Conservation (phyloP, 1,140 invertebrate species). For the Schmidtea mediterranea region DNA sequence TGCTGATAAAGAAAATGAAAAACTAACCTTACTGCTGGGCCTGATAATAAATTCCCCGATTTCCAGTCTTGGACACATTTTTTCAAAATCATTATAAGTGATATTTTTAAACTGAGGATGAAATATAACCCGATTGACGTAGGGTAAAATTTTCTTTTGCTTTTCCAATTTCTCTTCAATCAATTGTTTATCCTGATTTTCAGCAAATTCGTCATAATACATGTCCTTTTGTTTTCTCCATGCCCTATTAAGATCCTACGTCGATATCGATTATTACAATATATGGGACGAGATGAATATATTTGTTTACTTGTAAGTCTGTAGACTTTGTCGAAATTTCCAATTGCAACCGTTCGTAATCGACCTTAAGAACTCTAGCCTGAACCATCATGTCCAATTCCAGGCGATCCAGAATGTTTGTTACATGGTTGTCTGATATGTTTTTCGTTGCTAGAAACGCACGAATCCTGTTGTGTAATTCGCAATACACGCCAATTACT, state of each 20-base stretch:
- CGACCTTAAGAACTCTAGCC: background rate
- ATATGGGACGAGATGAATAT: constrained; percentile 2
- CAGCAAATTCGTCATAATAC: constrained; percentile 61
- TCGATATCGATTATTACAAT: constrained; percentile 7
- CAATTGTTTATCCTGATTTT: constrained; percentile 49
- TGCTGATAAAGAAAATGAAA: background rate
- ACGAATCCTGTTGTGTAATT: constrained; percentile 40
- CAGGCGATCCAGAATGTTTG: too few relatives aligned
- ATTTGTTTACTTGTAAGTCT: background rate
- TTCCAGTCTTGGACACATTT: constrained; percentile 60
- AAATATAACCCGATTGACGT: constrained; percentile 73
- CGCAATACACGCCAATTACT: constrained; percentile 58
- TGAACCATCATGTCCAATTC: background rate
- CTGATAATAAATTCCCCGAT: constrained; percentile 82
- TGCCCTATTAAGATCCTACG: constrained; percentile 6
- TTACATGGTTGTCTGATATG: too few relatives aligned
- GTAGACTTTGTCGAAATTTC: background rate
- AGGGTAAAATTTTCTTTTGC: constrained; percentile 10
- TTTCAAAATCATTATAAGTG: constrained; percentile 64
- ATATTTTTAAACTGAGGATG: constrained; percentile 94
- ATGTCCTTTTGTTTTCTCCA: constrained; percentile 49
- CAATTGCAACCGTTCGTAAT: background rate
- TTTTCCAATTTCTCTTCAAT: constrained; percentile 37
- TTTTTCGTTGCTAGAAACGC: too few relatives aligned
- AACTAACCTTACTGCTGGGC: constrained; percentile 57